Percentiles rank a stretch among this genome's conserved stretches.
phyloP scores from a whole-genome alignment of 2,888 invertebrate species.

The Eupithecia pulchellata region DNA sequence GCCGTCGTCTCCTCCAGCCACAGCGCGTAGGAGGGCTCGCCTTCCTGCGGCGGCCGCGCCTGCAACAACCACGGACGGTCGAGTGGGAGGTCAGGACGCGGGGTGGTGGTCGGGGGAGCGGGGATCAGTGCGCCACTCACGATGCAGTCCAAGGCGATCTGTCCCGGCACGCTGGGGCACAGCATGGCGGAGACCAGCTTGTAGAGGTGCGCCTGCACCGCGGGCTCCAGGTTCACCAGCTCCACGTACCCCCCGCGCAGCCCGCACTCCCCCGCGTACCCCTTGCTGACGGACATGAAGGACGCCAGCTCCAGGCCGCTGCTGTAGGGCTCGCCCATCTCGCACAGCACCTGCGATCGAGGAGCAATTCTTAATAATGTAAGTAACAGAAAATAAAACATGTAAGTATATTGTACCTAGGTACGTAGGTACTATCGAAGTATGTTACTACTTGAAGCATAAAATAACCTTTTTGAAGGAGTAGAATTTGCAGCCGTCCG shows the following conservation, averaged over 20 bases:
- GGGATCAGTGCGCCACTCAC: constrained; percentile 85
- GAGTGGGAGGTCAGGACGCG: background rate
- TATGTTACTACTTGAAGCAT: background rate
- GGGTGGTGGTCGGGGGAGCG: constrained; percentile 41
- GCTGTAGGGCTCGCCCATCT: constrained; percentile 95
- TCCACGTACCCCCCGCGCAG: constrained; percentile 96
- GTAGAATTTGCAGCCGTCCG: constrained; percentile 90
- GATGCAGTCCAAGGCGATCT: constrained; percentile 93
- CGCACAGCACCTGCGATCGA: constrained; percentile 87
- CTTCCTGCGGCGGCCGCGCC: constrained; percentile 6
- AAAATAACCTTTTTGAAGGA: constrained; percentile 94
- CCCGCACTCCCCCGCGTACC: constrained; percentile 96
- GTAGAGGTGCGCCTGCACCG: constrained; percentile 89
- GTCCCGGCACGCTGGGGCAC: constrained; percentile 96
- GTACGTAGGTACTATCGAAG: background rate
- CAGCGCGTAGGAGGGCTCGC: constrained; percentile 89
- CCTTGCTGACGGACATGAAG: constrained; percentile 97
- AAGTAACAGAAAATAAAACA: too few species aligned
- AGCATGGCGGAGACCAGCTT: constrained; percentile 94
- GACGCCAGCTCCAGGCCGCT: constrained; percentile 93
- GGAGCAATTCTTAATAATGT: background rate
- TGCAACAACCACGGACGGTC: background rate
- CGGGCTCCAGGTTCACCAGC: constrained; percentile 92
- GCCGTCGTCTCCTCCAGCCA: constrained; percentile 87
- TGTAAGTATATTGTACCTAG: background rate